Base-by-base conservation (phyloP, 2,113 vertebrate genomes). In the Hiodon alosoides region DNA sequence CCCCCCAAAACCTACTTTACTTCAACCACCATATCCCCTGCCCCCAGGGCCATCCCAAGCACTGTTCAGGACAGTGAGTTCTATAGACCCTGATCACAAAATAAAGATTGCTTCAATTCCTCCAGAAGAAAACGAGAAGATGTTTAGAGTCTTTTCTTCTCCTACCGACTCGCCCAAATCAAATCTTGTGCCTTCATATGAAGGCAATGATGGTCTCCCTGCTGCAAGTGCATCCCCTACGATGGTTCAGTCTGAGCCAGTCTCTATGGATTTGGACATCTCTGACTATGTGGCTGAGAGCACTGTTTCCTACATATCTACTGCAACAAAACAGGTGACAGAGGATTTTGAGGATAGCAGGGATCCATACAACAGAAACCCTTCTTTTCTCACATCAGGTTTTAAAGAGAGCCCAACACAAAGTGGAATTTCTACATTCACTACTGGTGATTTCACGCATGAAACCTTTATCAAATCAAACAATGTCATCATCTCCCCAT, bases 1-100 rank as follows among this genome's bases (percentile, higher is more conserved):
- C n/a, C 54, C 62, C 7, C 16, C 61, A 55, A 60, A 81, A 17
- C 69, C 69, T 3, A 61, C 69, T 53, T 58, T 54, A 51, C 59
- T 65, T 61, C 53, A 59, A 58, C 14, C 65, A 51, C 59, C 46
- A 51, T 53, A 68, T 51, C 3, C 64, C 57, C 17, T 73, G 51
- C 65, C 64, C 57, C n/a, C 55, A 14, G 74, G 31, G 53, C 53
- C 13, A 2, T 48, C 76, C 13, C 48, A 48, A 31, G 48, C 66
- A 31, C 51, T 61, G n/a, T 16, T 46, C 9, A 52, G n/a, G 55
- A 70, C 68, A 13, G 64, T 48, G 8, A 55, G 17, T 11, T 64
- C 51, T 75, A 48, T 14, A 69, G 55, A 54, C 62, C 17, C 31
- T 47, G 75, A 71, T n/a, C 17, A 47, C 1, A 71, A 14, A 71